Percentiles rank a stretch among this genome's conserved stretches.
Conservation (phyloP, 2,113 vertebrate species). For the Ceratotherium simum region DNA sequence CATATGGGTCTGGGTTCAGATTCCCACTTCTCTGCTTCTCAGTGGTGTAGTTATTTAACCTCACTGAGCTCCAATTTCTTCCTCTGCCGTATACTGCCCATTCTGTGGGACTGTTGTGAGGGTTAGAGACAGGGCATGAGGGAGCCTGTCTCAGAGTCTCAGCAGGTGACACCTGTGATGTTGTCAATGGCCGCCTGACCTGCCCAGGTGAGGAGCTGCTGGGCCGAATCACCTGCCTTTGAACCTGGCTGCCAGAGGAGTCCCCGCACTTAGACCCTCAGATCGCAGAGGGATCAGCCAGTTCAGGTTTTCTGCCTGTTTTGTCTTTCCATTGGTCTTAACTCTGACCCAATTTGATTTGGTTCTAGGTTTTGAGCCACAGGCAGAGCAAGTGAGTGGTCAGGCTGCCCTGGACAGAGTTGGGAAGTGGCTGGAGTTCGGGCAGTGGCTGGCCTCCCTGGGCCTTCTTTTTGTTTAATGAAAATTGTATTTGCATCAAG, state of each 20-base stretch:
- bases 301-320: not conserved
- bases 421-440: not conserved
- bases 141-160: too few species aligned
- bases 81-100: accelerated
- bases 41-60: accelerated
- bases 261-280: not conserved
- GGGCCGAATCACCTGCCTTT: not conserved
- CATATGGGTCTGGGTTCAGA: not conserved
- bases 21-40: not conserved
- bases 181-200: not conserved
- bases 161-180: too few species aligned
- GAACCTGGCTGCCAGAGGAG: not conserved
- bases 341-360: not conserved
- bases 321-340: not conserved
- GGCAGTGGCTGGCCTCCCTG: accelerated
- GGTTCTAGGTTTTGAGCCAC: not conserved
- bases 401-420: not conserved
- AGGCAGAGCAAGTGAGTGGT: not conserved
- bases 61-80: not conserved
- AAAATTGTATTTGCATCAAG: not conserved
- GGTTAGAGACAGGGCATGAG: accelerated
- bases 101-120: not conserved
- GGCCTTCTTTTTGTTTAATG: not conserved
- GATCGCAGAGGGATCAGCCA: not conserved
- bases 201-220: not conserved